Evolutionary conservation across 2,113 vertebrate species (phyloP).

Genomic region (Capricornis sumatraensis): DNA sequence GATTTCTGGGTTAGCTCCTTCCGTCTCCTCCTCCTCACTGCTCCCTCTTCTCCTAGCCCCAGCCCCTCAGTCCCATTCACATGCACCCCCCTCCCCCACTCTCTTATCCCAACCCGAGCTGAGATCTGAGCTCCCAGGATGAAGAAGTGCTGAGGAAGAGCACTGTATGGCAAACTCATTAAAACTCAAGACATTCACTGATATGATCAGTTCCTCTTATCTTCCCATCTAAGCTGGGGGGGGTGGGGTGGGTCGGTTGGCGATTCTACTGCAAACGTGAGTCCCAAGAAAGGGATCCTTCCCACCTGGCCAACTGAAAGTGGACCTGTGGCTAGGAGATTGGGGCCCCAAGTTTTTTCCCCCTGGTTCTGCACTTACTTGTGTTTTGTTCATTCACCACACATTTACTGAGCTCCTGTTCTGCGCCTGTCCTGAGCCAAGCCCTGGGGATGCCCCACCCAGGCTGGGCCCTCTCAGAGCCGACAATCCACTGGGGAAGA

Average conservation of each 20-base stretch:
- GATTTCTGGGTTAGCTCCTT: not conserved
- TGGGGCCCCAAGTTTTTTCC: not conserved
- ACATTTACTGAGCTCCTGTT: not conserved
- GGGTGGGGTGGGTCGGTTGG: rapidly evolving
- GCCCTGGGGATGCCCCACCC: not conserved
- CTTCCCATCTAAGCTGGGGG: rapidly evolving
- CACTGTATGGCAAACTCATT: not conserved
- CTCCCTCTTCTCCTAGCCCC: not conserved
- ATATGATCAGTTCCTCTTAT: not conserved
- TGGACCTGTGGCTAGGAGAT: not conserved
- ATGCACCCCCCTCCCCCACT: not conserved
- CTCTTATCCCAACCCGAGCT: not conserved
- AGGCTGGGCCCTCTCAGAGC: not conserved
- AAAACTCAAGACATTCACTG: not conserved
- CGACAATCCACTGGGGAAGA: not conserved
- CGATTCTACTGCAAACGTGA: not conserved
- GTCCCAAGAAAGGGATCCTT: not conserved
- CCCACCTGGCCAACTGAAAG: not conserved
- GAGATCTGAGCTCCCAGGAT: not conserved
- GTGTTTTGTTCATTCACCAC: not conserved
- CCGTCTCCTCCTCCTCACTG: not conserved
- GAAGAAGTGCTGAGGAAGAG: not conserved
- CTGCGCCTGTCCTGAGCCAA: not conserved
- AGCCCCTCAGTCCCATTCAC: not conserved
- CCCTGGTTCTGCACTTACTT: not conserved